These are phyloP conservation scores for Heliocidaris erythrogramma DNA, from an alignment of 35 echinoderm and acorn worm species.

Conservation along the genomic window DNA sequence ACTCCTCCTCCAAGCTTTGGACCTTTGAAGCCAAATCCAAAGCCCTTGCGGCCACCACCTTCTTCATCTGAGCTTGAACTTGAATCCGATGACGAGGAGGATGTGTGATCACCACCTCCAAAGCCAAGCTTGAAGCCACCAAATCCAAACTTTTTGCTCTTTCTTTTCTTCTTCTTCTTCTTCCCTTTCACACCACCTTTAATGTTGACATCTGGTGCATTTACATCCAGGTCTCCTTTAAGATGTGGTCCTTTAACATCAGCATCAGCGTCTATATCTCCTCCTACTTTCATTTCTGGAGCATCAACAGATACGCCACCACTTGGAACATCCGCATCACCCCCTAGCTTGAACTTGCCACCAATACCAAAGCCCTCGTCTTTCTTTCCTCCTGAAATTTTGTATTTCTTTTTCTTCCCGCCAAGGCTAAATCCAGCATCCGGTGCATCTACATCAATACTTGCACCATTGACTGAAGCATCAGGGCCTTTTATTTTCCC, in stretches of 20 bases:
- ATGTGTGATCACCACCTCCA: slow-evolving; percentile 36
- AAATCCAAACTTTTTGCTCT: slow-evolving; percentile 48
- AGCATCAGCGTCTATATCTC: slow-evolving; percentile 38
- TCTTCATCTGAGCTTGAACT: slow-evolving; percentile 21
- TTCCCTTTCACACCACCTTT: not conserved
- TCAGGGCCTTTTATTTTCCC: not conserved
- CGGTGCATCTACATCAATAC: slow-evolving; percentile 27
- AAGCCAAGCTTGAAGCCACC: slow-evolving; percentile 35
- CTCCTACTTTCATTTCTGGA: slow-evolving; percentile 53
- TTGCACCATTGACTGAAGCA: slow-evolving; percentile 6
- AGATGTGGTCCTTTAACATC: not conserved
- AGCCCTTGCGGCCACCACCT: slow-evolving; percentile 52
- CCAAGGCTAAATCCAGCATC: slow-evolving; percentile 43
- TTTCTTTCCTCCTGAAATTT: slow-evolving; percentile 51
- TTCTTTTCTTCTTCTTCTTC: slow-evolving; percentile 6
- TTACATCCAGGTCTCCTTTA: slow-evolving; percentile 43
- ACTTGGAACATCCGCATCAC: slow-evolving; percentile 25
- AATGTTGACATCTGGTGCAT: slow-evolving; percentile 59
- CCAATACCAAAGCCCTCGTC: slow-evolving; percentile 54
- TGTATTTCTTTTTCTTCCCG: slow-evolving; percentile 42
- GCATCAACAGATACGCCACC: slow-evolving; percentile 33
- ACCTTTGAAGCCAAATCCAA: slow-evolving; percentile 66
- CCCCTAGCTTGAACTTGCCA: slow-evolving; percentile 53
- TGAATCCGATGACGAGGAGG: not conserved
- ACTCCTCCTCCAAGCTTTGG: slow-evolving; percentile 40